Base-by-base conservation (phyloP, 1,140 invertebrate species). In the Hycleus cichorii region DNA sequence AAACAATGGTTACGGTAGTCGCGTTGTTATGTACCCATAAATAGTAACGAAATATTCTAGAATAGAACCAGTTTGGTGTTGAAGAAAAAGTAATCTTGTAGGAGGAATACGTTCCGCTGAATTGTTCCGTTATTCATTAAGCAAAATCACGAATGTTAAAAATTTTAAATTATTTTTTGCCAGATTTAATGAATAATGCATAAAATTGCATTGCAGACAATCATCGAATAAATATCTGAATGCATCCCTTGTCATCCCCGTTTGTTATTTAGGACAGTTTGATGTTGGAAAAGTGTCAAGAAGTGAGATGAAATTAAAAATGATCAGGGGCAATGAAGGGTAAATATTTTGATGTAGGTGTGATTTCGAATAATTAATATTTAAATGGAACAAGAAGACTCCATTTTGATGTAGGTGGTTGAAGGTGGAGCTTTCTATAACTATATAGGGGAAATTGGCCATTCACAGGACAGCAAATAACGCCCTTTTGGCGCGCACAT, bases 301-400 rank as follows among this genome's bases (percentile, higher is more conserved):
- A 56, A 56, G 47, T 39, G 51, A 49, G 12, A 8, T 25, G 11
- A 57, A 57, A 57, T 57, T 57, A 57, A 57, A 57, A 57, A 57
- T 57, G 55, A 57, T 48, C 48, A 46, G 48, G 52, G 46, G 46
- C 42, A 43, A 32, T 47, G 49, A 62, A 58, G 45, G 60, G 55
- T 62, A 62, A 62, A 62, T 62, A 58, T 62, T 62, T 62, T 62
- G 60, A 62, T 54, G 45, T 44, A 56, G 60, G 60, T 58, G 55
- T 58, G 60, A 62, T 62, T 62, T 49, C 18, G 9, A 32, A 46
- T 62, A 62, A 62, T 62, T 62, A 62, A 62, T 62, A 54, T 58
- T 62, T 62, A 58, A 58, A 58, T 58, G 24, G 26, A 42, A n/a
- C 12, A 32, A 48, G 38, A 40, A 39, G 53, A 48, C 60, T 62